phyloP scores from a whole-genome alignment of 2,888 invertebrate species.

The Drosophila merina region DNA sequence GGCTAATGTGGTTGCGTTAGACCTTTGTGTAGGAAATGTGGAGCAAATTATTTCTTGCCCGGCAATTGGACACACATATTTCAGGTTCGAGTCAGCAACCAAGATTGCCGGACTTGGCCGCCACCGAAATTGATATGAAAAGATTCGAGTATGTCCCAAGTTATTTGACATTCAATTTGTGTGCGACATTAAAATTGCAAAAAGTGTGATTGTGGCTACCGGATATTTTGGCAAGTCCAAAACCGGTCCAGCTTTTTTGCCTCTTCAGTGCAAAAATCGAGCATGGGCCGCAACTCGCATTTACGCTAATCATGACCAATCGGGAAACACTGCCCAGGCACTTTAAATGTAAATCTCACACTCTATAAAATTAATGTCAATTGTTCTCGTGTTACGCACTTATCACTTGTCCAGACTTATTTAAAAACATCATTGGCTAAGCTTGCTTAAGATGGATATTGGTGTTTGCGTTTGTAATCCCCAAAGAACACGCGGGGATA shows the following conservation, averaged over 20 bases:
- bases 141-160: constrained; percentile 33
- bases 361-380: constrained; percentile 30
- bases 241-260: constrained; percentile 38
- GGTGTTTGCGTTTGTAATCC: constrained; percentile 13
- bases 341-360: constrained; percentile 39
- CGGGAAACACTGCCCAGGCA: constrained; percentile 41
- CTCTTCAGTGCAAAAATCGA: constrained; percentile 29
- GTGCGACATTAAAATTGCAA: constrained; percentile 77
- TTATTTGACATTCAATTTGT: constrained; percentile 72
- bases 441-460: constrained; percentile 19
- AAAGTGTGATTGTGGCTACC: constrained; percentile 72
- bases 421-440: constrained; percentile 7
- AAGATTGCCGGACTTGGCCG: constrained; percentile 19
- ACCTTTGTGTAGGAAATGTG: constrained; percentile 64
- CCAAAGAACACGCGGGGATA: constrained; percentile 18
- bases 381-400: constrained; percentile 36
- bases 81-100: constrained; percentile 29
- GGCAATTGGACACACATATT: constrained; percentile 66
- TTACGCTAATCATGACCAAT: constrained; percentile 48
- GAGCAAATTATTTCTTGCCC: constrained; percentile 69
- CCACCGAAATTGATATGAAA: constrained; percentile 12
- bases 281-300: constrained; percentile 17
- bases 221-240: constrained; percentile 66
- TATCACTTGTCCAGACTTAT: not conserved
- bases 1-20: constrained; percentile 48